phyloP scores from a whole-genome alignment of 2,113 vertebrate genomes.

The Picathartes gymnocephalus region DNA sequence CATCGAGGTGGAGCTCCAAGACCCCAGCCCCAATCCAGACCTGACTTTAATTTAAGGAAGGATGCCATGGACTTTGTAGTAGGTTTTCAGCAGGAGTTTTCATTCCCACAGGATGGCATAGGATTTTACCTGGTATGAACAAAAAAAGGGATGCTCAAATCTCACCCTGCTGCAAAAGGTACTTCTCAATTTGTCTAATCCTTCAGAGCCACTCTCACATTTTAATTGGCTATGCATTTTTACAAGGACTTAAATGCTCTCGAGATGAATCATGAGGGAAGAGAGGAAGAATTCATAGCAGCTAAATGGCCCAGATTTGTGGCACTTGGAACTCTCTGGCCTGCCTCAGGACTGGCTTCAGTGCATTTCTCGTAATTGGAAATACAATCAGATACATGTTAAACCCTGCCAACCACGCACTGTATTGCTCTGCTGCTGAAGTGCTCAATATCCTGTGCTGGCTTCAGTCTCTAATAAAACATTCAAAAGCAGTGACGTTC shows the following conservation, averaged over 20 bases:
- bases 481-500: not conserved
- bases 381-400: not conserved
- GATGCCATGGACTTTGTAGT: not conserved
- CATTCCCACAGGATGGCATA: not conserved
- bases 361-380: slow-evolving; percentile 8
- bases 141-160: not conserved
- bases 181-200: not conserved
- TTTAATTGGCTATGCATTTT: slow-evolving; percentile 14
- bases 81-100: not conserved
- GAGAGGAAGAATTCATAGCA: not conserved
- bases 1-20: not conserved
- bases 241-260: not conserved
- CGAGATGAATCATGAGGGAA: not conserved
- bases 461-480: slow-evolving; percentile 1
- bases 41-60: not conserved
- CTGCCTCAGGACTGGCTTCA: not conserved
- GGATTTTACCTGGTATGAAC: not conserved
- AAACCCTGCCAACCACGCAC: not conserved
- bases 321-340: not conserved
- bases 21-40: not conserved
- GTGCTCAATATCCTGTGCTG: slow-evolving; percentile 18
- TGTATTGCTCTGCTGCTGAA: not conserved
- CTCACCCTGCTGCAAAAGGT: not conserved
- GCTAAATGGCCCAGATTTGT: slow-evolving; percentile 6
- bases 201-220: not conserved